Conservation (phyloP, 2,888 invertebrate genomes). For the Polyommatus icarus region DNA sequence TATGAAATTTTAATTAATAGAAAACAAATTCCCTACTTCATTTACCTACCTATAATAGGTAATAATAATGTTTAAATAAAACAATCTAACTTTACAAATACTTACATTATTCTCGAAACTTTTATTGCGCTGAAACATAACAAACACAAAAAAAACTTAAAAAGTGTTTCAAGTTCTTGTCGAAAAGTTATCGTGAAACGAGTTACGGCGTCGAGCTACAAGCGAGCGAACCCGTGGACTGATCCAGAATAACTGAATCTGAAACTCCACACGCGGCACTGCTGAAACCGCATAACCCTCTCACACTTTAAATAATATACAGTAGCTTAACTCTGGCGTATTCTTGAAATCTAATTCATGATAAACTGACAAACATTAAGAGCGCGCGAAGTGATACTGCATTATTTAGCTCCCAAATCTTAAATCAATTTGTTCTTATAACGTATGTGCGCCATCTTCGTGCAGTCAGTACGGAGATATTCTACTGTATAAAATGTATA, state of each 20-base stretch:
- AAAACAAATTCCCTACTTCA: too few species aligned
- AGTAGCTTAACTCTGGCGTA: background rate
- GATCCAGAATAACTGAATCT: slow-evolving; percentile 23
- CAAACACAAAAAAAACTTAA: slow-evolving; percentile 10
- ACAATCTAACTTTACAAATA: background rate
- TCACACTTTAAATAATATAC: background rate
- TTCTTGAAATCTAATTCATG: background rate
- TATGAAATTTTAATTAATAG: background rate
- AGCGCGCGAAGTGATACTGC: too few species aligned
- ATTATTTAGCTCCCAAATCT: too few species aligned
- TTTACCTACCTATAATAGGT: too few species aligned
- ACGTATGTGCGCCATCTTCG: too few species aligned
- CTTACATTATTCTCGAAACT: slow-evolving; percentile 14
- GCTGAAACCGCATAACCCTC: slow-evolving; percentile 19
- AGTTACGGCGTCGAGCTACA: background rate
- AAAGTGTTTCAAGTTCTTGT: background rate
- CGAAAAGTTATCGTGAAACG: slow-evolving; percentile 21
- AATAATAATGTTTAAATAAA: background rate
- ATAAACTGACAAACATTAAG: background rate
- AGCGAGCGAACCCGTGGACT: slow-evolving; percentile 22
- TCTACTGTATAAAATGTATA: background rate
- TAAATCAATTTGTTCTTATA: too few species aligned
- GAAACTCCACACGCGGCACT: background rate
- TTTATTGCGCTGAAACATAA: background rate
- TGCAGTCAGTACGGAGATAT: too few species aligned